Conservation (phyloP, 2,797 vertebrate genomes). For the Bucorvus abyssinicus region DNA sequence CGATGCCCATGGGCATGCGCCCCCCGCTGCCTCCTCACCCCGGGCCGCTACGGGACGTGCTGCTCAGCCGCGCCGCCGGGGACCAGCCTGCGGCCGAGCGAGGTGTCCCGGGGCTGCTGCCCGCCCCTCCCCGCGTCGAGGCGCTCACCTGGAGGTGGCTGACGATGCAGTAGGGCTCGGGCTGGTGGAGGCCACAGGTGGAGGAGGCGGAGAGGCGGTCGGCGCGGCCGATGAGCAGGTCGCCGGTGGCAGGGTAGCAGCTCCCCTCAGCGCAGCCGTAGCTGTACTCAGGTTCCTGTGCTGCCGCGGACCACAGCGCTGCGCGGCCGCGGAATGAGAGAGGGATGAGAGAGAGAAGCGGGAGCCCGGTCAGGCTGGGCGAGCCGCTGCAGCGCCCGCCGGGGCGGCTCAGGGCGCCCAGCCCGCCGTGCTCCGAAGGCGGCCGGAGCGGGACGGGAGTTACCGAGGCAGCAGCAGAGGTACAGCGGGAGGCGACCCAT, state of each 20-base stretch:
- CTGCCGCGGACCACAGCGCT: conserved; percentile 75
- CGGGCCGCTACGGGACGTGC: not conserved
- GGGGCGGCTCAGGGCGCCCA: not conserved
- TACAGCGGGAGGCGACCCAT: conserved; percentile 66
- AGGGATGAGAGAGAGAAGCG: not conserved
- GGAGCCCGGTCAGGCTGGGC: not conserved
- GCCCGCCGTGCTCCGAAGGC: not conserved
- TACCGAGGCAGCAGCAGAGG: conserved; percentile 70
- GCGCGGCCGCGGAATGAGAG: not conserved
- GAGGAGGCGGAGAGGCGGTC: conserved; percentile 87
- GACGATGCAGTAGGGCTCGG: conserved; percentile 94
- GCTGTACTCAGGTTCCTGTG: conserved; percentile 85
- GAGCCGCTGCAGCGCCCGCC: not conserved
- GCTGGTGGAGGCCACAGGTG: conserved; percentile 85
- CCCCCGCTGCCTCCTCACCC: not conserved
- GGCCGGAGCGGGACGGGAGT: not conserved
- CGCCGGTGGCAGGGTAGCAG: conserved; percentile 96
- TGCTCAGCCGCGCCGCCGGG: not conserved
- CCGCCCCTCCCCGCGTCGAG: not conserved
- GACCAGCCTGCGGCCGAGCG: not conserved
- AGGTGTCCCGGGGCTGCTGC: not conserved
- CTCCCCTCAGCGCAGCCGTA: conserved; percentile 94
- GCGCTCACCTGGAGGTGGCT: conserved; percentile 93
- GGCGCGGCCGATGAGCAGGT: conserved; percentile 91
- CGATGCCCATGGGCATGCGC: no score